phyloP scores from a whole-genome alignment of 2,888 invertebrate species.

The Rhagonycha fulva region DNA sequence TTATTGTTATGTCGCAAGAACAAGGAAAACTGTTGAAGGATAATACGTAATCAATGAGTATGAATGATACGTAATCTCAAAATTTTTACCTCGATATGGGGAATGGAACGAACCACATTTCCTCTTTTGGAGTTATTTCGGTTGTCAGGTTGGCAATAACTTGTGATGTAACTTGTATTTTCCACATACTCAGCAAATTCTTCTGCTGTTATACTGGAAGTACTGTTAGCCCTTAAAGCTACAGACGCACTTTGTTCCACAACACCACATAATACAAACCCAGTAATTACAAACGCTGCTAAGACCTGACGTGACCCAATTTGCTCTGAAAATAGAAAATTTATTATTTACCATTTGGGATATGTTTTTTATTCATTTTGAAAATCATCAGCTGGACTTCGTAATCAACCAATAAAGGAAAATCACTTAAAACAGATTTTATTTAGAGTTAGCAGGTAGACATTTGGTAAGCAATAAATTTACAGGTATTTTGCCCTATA shows the following conservation, averaged over 20 bases:
- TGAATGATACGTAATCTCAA: too few species aligned
- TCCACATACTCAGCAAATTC: slow-evolving; percentile 58
- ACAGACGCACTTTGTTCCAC: slow-evolving; percentile 63
- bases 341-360: too few species aligned
- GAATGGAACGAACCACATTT: slow-evolving; percentile 53
- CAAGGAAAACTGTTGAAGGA: too few species aligned
- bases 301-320: slow-evolving; percentile 59
- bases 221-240: slow-evolving; percentile 58
- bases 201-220: slow-evolving; percentile 52
- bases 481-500: too few species aligned
- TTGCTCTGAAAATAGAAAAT: slow-evolving; percentile 43
- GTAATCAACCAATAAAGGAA: too few species aligned
- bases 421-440: too few species aligned
- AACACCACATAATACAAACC: slow-evolving; percentile 61
- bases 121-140: slow-evolving; percentile 41
- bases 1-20: too few species aligned
- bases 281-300: slow-evolving; percentile 58
- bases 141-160: slow-evolving; percentile 52
- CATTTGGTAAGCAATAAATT: not conserved
- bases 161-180: slow-evolving; percentile 56
- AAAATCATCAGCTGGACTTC: too few species aligned
- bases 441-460: not conserved
- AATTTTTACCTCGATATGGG: slow-evolving; percentile 50
- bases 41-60: too few species aligned
- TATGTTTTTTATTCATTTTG: too few species aligned